A percentile compares a stretch with the other conserved stretches of the same genome.
Evolutionary conservation across 2,888 invertebrate genomes (phyloP).

Genomic region (Chaitophorus viminalis): DNA sequence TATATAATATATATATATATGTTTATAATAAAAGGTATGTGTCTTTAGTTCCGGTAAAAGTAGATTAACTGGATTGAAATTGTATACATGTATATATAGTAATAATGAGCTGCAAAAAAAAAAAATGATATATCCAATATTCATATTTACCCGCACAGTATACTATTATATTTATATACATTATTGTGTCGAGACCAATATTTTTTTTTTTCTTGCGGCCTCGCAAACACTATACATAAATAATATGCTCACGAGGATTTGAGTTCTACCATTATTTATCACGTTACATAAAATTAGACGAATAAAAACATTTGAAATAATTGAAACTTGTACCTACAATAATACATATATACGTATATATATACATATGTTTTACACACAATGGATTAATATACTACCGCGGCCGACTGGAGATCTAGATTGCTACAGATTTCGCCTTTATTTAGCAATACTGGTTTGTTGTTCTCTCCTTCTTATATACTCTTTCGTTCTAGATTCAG

Average conservation of each 20-base stretch:
- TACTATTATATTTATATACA: neutral
- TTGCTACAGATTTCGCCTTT: neutral
- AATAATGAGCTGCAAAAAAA: slow-evolving; percentile 44
- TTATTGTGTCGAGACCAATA: neutral
- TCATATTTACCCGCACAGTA: neutral
- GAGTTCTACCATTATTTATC: neutral
- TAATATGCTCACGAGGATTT: neutral
- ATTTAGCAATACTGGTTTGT: neutral
- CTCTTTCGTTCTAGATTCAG: neutral
- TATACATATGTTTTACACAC: too few species aligned
- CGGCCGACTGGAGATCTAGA: neutral
- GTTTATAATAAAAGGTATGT: neutral
- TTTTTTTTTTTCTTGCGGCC: slow-evolving; percentile 4
- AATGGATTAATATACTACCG: neutral
- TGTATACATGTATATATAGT: slow-evolving; percentile 14
- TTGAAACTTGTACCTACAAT: neutral
- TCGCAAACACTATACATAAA: neutral
- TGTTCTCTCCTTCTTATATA: neutral
- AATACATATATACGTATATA: neutral
- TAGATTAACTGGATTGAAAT: slow-evolving; percentile 55
- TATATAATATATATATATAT: neutral
- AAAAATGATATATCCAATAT: neutral
- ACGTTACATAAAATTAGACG: neutral
- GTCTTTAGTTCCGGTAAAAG: slow-evolving; percentile 50
- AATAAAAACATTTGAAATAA: slow-evolving; percentile 19